phyloP scores from a whole-genome alignment of 2,888 invertebrate species.

The Oscheius sp. region DNA sequence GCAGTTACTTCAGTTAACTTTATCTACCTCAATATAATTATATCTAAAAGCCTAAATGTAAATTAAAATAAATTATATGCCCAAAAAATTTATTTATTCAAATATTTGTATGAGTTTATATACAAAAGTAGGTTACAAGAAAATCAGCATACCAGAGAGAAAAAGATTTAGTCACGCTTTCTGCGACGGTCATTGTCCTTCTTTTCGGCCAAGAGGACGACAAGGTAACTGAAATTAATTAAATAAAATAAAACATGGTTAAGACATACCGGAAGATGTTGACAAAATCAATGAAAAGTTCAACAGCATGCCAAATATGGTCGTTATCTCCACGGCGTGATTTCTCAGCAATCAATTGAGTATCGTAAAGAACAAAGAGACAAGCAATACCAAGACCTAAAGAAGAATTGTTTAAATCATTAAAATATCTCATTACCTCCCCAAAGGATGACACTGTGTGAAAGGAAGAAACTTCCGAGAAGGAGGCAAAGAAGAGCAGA shows the following conservation, averaged over 20 bases:
- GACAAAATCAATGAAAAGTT: slow-evolving; percentile 93
- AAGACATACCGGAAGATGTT: slow-evolving; percentile 83
- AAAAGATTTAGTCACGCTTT: slow-evolving; percentile 9
- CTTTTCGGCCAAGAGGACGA: slow-evolving; percentile 86
- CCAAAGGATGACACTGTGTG: slow-evolving; percentile 37
- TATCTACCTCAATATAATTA: not conserved
- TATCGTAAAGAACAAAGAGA: slow-evolving; percentile 94
- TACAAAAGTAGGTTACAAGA: not conserved
- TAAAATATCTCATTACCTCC: slow-evolving; percentile 24
- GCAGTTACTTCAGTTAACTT: not conserved
- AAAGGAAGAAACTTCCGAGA: slow-evolving; percentile 37
- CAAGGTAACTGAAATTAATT: slow-evolving; percentile 78
- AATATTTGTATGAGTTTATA: not conserved
- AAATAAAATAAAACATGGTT: too few species aligned
- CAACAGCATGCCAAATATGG: slow-evolving; percentile 83
- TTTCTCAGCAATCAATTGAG: slow-evolving; percentile 80
- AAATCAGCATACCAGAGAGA: not conserved
- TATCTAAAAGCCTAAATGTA: not conserved
- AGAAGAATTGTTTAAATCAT: too few species aligned
- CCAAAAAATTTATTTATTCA: slow-evolving; percentile 10
- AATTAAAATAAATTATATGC: not conserved
- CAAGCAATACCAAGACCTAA: slow-evolving; percentile 90
- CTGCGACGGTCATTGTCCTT: slow-evolving; percentile 40
- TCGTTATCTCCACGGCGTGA: slow-evolving; percentile 77
- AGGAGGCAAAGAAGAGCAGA: slow-evolving; percentile 41